Evolutionary conservation across 2,113 vertebrate species (phyloP).

Genomic region (Falco punctatus): DNA sequence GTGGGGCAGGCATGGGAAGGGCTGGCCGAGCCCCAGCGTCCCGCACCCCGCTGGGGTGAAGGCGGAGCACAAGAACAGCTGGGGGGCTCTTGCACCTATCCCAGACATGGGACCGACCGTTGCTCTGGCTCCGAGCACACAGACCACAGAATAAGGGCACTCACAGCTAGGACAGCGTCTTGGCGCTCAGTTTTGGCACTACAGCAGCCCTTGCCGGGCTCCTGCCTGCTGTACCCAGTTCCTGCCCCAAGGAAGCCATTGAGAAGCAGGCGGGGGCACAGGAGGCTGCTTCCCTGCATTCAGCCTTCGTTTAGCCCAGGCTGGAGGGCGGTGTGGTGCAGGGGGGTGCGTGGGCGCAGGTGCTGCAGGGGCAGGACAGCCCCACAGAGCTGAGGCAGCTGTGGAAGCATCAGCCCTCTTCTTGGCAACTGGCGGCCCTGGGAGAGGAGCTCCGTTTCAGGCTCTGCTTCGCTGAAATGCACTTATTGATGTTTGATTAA

Average conservation of each 20-base stretch:
- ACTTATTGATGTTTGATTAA: slow-evolving; percentile 68
- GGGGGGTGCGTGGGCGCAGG: rapidly evolving
- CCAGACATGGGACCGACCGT: too few relatives aligned
- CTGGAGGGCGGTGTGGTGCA: neutral
- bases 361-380: neutral
- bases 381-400: neutral
- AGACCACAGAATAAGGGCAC: too few relatives aligned
- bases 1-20: neutral
- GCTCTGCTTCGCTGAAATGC: slow-evolving; percentile 25
- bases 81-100: rapidly evolving
- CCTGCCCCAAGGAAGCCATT: rapidly evolving
- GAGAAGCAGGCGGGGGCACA: neutral
- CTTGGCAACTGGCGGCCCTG: rapidly evolving
- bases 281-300: neutral
- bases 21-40: neutral
- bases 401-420: neutral
- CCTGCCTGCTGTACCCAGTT: neutral
- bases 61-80: neutral
- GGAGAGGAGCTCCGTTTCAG: slow-evolving; percentile 39
- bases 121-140: rapidly evolving
- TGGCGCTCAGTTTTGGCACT: neutral
- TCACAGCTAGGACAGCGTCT: neutral
- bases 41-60: rapidly evolving
- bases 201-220: neutral
- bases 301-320: neutral